Conservation (phyloP, 2,113 vertebrate species). For the Pavo muticus region DNA sequence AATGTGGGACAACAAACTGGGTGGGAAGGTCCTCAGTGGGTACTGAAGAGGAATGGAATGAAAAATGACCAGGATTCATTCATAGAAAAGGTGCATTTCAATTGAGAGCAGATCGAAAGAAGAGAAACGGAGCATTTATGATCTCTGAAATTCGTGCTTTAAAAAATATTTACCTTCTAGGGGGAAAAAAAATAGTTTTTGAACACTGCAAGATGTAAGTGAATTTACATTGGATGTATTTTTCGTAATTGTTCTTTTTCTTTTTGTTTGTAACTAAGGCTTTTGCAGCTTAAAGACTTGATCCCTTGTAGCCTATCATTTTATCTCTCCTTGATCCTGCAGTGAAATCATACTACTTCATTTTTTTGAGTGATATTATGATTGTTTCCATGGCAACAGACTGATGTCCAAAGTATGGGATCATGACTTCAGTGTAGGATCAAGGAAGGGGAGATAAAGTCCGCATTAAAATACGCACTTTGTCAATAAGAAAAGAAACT, state of each 20-base stretch:
- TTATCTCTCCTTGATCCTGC: constrained; percentile 47
- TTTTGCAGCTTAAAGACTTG: constrained; percentile 11
- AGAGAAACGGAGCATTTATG: background rate
- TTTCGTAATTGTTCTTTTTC: constrained; percentile 4
- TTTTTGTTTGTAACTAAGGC: constrained; percentile 15
- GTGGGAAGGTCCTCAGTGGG: background rate
- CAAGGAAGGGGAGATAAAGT: constrained; percentile 47
- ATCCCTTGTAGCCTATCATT: constrained; percentile 14
- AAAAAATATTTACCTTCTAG: background rate
- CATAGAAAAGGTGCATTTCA: background rate
- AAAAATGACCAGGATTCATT: background rate
- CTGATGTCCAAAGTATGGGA: constrained; percentile 61
- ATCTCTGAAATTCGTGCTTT: background rate
- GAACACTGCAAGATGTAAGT: background rate
- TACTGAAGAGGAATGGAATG: background rate
- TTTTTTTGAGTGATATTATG: constrained; percentile 58
- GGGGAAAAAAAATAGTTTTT: background rate
- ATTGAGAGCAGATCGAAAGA: background rate
- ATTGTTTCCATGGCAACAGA: constrained; percentile 80
- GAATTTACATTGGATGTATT: constrained; percentile 14
- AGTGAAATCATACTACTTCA: constrained; percentile 60
- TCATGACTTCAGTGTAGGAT: constrained; percentile 38
- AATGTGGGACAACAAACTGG: background rate
- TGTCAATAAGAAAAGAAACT: constrained; percentile 30
- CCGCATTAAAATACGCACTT: constrained; percentile 59